Evolutionary conservation across 2,113 vertebrate species (phyloP).

Genomic region (Cephalopterus ornatus): DNA sequence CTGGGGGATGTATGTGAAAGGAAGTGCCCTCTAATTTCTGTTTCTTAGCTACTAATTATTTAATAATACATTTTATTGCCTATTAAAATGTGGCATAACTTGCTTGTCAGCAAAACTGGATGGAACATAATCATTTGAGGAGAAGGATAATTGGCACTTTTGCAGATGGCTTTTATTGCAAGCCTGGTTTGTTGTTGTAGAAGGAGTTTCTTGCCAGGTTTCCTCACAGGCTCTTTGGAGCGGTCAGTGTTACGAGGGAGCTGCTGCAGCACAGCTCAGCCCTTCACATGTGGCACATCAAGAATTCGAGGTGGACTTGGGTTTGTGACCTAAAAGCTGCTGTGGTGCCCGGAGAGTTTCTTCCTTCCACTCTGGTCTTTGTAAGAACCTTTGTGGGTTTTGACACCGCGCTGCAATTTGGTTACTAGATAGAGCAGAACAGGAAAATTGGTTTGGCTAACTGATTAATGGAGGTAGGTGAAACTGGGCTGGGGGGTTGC

Average conservation of each 20-base stretch:
- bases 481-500: background rate
- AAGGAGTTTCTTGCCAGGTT: constrained; percentile 55
- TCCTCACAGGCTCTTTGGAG: constrained; percentile 18
- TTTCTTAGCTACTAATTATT: constrained; percentile 85
- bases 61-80: constrained; percentile 85
- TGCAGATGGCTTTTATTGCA: constrained; percentile 76
- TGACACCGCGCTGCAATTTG: constrained; percentile 28
- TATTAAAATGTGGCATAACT: constrained; percentile 82
- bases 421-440: constrained; percentile 48
- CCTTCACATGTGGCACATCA: background rate
- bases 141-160: constrained; percentile 76
- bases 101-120: constrained; percentile 81
- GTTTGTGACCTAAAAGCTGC: constrained; percentile 14
- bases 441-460: constrained; percentile 69
- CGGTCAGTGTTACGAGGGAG: background rate
- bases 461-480: constrained; percentile 71
- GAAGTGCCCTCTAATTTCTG: constrained; percentile 79
- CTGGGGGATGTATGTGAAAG: constrained; percentile 67
- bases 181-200: constrained; percentile 48
- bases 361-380: background rate
- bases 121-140: constrained; percentile 74
- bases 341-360: background rate
- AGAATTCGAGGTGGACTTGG: background rate
- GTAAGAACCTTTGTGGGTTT: constrained; percentile 42
- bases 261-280: background rate